A percentile compares a stretch with the other conserved stretches of the same genome.
Evolutionary conservation across 2,888 invertebrate genomes (phyloP).

Genomic region (Ophion ventricosus): DNA sequence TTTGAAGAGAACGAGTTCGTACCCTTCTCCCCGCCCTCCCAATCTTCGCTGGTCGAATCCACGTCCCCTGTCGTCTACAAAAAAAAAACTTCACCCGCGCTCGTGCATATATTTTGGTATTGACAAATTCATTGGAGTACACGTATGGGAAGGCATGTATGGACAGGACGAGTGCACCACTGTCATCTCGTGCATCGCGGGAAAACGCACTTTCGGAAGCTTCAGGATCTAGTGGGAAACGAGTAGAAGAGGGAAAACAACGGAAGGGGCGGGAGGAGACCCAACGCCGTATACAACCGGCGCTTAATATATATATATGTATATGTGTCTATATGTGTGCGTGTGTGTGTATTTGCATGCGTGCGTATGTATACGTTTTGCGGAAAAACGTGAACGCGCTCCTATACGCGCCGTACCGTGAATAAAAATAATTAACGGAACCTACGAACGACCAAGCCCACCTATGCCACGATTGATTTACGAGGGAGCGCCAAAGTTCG

Average conservation of each 20-base stretch:
- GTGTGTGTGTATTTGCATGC: constrained; percentile 43
- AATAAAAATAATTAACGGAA: constrained; percentile 80
- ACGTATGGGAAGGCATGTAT: constrained; percentile 28
- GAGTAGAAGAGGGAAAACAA: constrained; percentile 22
- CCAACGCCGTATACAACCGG: neutral
- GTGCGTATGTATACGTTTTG: constrained; percentile 51
- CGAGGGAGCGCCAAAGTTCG: constrained; percentile 74
- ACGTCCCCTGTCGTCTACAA: neutral
- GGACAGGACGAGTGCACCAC: constrained; percentile 38
- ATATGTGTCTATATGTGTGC: constrained; percentile 11
- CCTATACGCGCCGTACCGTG: constrained; percentile 74
- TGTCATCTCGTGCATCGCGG: constrained; percentile 38
- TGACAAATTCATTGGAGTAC: constrained; percentile 34
- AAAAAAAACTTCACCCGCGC: neutral
- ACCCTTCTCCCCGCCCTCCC: neutral
- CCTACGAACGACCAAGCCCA: constrained; percentile 75
- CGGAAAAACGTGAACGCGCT: constrained; percentile 68
- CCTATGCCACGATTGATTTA: constrained; percentile 76
- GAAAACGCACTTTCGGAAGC: constrained; percentile 53
- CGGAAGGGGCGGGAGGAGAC: constrained; percentile 6
- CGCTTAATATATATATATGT: neutral
- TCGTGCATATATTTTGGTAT: constrained; percentile 46
- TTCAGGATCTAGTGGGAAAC: constrained; percentile 29
- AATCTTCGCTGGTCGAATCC: neutral
- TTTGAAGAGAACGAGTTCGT: constrained; percentile 72